phyloP scores from a whole-genome alignment of 1,140 invertebrate species.

The Drosophila subobscura region DNA sequence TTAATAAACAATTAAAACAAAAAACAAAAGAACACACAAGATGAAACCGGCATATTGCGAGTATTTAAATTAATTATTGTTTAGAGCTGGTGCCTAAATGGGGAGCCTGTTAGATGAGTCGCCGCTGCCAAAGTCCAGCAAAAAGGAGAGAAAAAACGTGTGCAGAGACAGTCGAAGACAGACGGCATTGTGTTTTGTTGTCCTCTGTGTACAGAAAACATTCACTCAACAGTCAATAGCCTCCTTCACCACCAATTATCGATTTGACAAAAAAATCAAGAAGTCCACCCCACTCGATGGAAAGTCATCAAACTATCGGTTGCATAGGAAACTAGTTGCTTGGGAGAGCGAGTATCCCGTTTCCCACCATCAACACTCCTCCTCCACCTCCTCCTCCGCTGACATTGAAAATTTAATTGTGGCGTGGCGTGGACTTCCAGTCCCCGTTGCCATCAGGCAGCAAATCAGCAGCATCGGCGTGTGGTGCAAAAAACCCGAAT shows the following conservation, averaged over 20 bases:
- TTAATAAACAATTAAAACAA: constrained; percentile 26
- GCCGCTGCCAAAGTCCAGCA: neutral
- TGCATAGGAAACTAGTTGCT: constrained; percentile 47
- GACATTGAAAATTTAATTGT: constrained; percentile 32
- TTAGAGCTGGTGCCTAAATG: neutral
- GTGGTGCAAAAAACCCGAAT: constrained; percentile 11
- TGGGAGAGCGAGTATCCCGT: constrained; percentile 1
- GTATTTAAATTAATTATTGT: constrained; percentile 8
- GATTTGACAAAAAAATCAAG: constrained; percentile 42
- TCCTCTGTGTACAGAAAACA: neutral
- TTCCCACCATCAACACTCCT: constrained; percentile 1
- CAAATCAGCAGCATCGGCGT: neutral
- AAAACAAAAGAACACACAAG: constrained; percentile 11
- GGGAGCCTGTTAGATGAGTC: too few relatives aligned
- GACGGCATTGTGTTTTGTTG: constrained; percentile 2
- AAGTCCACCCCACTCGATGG: constrained; percentile 25
- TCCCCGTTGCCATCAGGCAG: constrained; percentile 16
- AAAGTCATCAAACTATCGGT: constrained; percentile 61
- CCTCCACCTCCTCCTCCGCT: constrained; percentile 3
- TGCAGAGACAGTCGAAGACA: too few relatives aligned
- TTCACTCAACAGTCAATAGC: constrained; percentile 10
- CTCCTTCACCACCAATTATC: neutral
- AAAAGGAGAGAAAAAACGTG: too few relatives aligned
- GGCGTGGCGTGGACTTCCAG: neutral
- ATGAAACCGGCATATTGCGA: constrained; percentile 10